Conservation (phyloP, 2,797 vertebrate genomes). For the Columba guinea region DNA sequence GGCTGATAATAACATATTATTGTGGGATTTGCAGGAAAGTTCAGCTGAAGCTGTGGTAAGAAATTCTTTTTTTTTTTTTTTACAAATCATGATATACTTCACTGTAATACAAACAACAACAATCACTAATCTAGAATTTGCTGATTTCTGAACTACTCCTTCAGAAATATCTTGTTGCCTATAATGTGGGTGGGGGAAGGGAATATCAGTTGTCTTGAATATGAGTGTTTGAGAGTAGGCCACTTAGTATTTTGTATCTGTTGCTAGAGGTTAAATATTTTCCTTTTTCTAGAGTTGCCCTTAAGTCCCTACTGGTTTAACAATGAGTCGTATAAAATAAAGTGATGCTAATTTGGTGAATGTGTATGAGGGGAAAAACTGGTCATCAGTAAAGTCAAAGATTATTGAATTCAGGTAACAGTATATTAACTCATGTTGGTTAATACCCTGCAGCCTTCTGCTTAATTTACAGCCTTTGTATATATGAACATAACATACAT, state of each 20-base stretch:
- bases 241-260: not conserved
- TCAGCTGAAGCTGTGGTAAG: conserved; percentile 89
- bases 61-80: not conserved
- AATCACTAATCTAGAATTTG: not conserved
- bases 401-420: not conserved
- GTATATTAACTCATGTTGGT: not conserved
- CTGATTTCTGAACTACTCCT: not conserved
- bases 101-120: not conserved
- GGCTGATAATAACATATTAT: conserved; percentile 90
- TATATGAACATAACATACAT: not conserved
- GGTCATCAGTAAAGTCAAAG: not conserved
- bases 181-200: not conserved
- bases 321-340: not conserved
- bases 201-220: not conserved
- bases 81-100: not conserved
- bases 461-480: not conserved
- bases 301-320: not conserved
- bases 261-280: not conserved
- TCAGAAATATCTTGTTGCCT: not conserved
- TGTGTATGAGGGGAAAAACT: not conserved
- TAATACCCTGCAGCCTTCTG: not conserved
- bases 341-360: not conserved
- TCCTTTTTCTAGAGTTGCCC: not conserved
- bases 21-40: conserved; percentile 96
- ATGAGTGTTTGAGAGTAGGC: not conserved